Evolutionary conservation across 2,113 vertebrate species (phyloP), one percentile per base, ranked within the genome.

Genomic region (Melanocharis versteri): DNA sequence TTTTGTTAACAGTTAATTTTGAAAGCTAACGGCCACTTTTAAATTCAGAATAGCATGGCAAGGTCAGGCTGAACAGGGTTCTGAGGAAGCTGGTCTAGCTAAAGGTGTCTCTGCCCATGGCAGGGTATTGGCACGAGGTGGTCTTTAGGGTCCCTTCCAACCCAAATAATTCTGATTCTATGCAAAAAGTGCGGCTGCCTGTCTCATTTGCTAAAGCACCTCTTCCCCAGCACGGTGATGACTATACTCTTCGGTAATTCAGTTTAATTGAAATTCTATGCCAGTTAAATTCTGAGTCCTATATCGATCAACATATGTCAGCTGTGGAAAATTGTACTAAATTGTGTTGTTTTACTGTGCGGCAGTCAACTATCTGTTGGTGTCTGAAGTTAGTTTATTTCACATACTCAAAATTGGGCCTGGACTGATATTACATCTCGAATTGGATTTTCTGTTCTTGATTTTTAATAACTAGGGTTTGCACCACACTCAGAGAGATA

Each of bases 191-290:
- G 76, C 15, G n/a, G 40, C 8, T 90, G 87, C 80, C 87, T 86
- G 60, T 94, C 90, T 93, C 93, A 93, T 96, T 96, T 95, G 92
- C 94, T 90, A 81, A 94, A 94, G 92, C 80, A 89, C 94, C 87
- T 96, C 81, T 93, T 91, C 79, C 82, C 62, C 87, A 75, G 77
- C 80, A 81, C 3, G 11, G 83, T 73, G 89, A 96, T 94, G 93
- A 87, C 93, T 96, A 66, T 84, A 96, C 94, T 96, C 94, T 94
- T 94, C 69, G 13, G 95, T 97, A 96, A 98, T 97, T 96, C 96
- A 94, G 82, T 97, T 97, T 97, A 98, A 98, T 97, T 97, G 96
- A 96, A 97, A 98, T 97, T 96, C 95, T 93, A 97, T 96, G 97
- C 97, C 94, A 97, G 95, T 97, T 97, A 97, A 97, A 97, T 97